phyloP scores from a whole-genome alignment of 1,140 invertebrate genomes.

The Temnothorax longispinosus region DNA sequence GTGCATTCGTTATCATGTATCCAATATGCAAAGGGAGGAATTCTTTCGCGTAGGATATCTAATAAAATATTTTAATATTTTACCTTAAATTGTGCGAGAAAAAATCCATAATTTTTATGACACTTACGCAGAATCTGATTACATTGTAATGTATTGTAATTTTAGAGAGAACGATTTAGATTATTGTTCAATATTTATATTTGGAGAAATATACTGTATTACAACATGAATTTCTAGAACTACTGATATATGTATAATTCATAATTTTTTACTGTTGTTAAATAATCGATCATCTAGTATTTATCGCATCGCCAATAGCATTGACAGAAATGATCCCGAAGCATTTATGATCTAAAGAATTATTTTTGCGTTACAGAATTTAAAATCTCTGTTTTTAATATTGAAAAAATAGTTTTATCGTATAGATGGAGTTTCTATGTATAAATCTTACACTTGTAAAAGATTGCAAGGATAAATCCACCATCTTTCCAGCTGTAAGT shows the following conservation, averaged over 20 bases:
- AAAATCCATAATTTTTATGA: not conserved
- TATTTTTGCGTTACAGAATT: not conserved
- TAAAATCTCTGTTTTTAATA: not conserved
- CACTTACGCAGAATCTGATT: not conserved
- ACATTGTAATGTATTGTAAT: not conserved
- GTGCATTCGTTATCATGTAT: not conserved
- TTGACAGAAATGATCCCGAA: constrained; percentile 65
- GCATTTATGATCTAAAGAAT: constrained; percentile 67
- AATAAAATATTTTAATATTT: not conserved
- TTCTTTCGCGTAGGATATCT: not conserved
- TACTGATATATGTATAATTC: not conserved
- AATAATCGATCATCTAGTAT: not conserved
- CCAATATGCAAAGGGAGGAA: not conserved
- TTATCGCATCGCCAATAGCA: constrained; percentile 60
- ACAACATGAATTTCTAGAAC: not conserved
- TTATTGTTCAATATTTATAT: not conserved
- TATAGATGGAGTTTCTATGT: not conserved
- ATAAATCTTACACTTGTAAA: constrained; percentile 61
- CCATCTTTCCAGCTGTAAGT: constrained; percentile 59
- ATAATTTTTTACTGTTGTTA: not conserved
- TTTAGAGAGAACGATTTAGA: not conserved
- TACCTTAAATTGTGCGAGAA: not conserved
- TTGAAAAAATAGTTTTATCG: not conserved
- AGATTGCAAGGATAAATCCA: constrained; percentile 52
- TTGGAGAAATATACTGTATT: not conserved